A percentile compares a stretch with the other conserved stretches of the same genome.
These are phyloP conservation scores for Pempheris klunzingeri DNA, from an alignment of 2,797 vertebrate genomes.

Conservation along the genomic window DNA sequence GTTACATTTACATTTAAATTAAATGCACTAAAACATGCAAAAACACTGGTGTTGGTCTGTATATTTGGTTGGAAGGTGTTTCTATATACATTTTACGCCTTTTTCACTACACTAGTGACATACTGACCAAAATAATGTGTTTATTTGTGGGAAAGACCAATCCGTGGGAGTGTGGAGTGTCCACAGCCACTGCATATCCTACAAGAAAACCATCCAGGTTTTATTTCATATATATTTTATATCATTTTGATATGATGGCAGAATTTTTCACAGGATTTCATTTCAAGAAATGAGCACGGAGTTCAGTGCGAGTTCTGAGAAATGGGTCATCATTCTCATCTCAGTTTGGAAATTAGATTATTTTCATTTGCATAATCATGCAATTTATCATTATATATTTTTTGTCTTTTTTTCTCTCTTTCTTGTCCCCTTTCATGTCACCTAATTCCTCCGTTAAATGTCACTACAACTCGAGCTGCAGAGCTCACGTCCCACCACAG, in stretches of 20 bases:
- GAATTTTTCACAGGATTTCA: background rate
- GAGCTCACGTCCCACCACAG: slow-evolving; percentile 40
- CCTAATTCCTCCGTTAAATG: slow-evolving; percentile 24
- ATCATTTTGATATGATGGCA: background rate
- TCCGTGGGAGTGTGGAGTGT: background rate
- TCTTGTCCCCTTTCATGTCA: background rate
- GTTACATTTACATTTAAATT: background rate
- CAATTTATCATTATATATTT: background rate
- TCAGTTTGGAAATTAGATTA: background rate
- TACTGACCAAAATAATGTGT: background rate
- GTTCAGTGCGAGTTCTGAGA: background rate
- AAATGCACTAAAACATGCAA: background rate
- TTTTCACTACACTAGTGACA: background rate
- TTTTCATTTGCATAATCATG: background rate
- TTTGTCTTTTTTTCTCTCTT: background rate
- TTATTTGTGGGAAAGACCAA: background rate
- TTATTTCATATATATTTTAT: slow-evolving; percentile 1
- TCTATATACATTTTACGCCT: background rate
- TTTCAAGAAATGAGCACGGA: background rate
- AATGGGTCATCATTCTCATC: background rate
- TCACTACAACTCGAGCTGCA: slow-evolving; percentile 52
- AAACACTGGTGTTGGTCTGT: background rate
- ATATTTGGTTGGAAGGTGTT: background rate
- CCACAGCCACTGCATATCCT: background rate
- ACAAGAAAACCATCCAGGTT: background rate